Base-by-base conservation (phyloP, 2,797 vertebrate species). In the Myotis myotis region DNA sequence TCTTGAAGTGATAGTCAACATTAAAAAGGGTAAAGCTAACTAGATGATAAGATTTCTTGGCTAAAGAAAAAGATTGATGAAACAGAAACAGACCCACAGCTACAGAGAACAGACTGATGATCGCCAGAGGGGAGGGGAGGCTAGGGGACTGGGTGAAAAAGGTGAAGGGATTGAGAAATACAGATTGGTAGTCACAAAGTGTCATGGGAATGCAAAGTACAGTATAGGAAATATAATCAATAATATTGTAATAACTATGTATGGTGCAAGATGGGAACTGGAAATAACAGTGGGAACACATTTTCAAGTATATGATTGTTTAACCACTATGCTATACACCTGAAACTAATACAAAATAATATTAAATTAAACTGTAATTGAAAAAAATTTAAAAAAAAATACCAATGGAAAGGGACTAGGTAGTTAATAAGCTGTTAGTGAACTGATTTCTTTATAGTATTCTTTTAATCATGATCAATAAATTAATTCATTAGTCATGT, bases 401-500 rank as follows among this genome's bases (percentile, higher is more conserved):
- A 78, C 64, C 51, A 7, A 84, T 87, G 17, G 60, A 68, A 89
- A 16, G 16, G 5, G 47, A 82, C 9, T n/a, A 44, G 28, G 76
- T 64, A 19, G 17, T 55, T 72, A 41, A n/a, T 74, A 87, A 86
- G 71, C 79, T 57, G 20, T 87, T 62, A 84, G 41, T 81, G 47
- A 47, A 57, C 47, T 36, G 33, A 36, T 64, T 51, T 91, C 17
- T 94, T 87, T 75, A 55, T 79, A 55, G 72, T 66, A 30, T 70
- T 91, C 28, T 84, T 66, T 84, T 71, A 57, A 76, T 86, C 82
- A 85, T 80, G 33, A 66, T 85, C 84, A 95, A 57, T 95, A 95
- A 41, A 62, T 95, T 49, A 83, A 87, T 51, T 33, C 72, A 23
- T 85, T 89, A 62, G 28, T 60, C 30, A 86, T 19, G 13, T 44